Evolutionary conservation across 2,797 vertebrate genomes (phyloP).

Genomic region (Antrozous pallidus): DNA sequence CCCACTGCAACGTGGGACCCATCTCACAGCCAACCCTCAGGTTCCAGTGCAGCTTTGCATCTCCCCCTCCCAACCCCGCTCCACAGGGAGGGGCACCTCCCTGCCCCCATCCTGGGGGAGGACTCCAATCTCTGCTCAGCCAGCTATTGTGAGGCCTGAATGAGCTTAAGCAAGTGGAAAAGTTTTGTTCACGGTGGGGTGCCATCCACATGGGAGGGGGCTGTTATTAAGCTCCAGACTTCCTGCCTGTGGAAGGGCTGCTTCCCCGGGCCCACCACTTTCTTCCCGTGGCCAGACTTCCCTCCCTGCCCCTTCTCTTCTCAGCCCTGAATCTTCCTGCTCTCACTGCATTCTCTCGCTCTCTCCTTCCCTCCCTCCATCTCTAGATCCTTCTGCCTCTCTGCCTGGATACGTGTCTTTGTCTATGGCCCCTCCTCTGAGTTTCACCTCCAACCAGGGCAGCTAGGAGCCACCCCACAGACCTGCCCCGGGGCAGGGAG

Average conservation of each 20-base stretch:
- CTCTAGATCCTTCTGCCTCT: not conserved
- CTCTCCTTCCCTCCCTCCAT: not conserved
- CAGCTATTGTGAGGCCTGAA: not conserved
- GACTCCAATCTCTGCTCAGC: not conserved
- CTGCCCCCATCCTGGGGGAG: not conserved
- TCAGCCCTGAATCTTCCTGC: not conserved
- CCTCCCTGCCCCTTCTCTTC: not conserved
- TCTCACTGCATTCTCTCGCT: not conserved
- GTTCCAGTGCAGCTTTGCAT: not conserved
- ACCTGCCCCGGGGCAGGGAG: not conserved
- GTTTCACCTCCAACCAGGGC: not conserved
- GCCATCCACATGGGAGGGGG: not conserved
- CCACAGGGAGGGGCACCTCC: not conserved
- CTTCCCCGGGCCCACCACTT: not conserved
- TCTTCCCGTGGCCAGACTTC: not conserved
- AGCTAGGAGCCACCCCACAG: not conserved
- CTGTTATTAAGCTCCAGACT: not conserved
- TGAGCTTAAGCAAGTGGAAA: slow-evolving; percentile 48
- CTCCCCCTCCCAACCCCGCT: not conserved
- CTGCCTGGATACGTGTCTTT: not conserved
- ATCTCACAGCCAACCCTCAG: not conserved
- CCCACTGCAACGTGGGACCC: not conserved
- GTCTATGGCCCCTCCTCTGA: not conserved
- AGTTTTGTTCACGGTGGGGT: slow-evolving; percentile 3
- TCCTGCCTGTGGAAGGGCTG: not conserved